Evolutionary conservation across 2,113 vertebrate genomes (phyloP).

Genomic region (Manacus vitellinus): DNA sequence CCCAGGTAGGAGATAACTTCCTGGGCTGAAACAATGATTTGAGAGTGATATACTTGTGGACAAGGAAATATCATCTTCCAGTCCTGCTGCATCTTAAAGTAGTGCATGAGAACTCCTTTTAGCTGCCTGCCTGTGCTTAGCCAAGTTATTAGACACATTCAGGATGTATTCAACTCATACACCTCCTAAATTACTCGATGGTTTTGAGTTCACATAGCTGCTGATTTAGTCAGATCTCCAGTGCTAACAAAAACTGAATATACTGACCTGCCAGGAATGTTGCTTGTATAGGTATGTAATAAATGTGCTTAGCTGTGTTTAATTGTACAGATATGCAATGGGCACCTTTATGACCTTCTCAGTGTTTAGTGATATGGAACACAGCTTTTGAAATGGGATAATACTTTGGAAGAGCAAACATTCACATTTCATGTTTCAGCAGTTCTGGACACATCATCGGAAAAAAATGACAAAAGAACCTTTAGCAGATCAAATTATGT

Average conservation of each 20-base stretch:
- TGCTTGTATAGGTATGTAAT: background rate
- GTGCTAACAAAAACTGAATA: background rate
- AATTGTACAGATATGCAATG: background rate
- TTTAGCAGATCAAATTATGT: background rate
- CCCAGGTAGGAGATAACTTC: slow-evolving; percentile 64
- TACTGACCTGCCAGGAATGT: background rate
- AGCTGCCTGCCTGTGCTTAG: slow-evolving; percentile 17
- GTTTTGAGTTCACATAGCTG: background rate
- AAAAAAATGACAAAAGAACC: background rate
- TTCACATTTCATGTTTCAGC: background rate
- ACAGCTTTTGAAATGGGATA: background rate
- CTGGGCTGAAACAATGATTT: slow-evolving; percentile 51
- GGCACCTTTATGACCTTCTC: background rate
- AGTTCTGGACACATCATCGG: background rate
- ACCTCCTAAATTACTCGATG: background rate
- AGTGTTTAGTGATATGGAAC: background rate
- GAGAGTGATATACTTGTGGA: slow-evolving; percentile 16
- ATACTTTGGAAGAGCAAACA: background rate
- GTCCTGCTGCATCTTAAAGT: slow-evolving; percentile 31
- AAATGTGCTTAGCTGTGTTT: background rate
- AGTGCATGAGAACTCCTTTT: slow-evolving; percentile 19
- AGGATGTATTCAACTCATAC: background rate
- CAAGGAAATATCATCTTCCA: slow-evolving; percentile 71
- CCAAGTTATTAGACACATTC: background rate
- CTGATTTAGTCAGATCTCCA: background rate